Percentiles rank a stretch among this genome's conserved stretches.
These are phyloP conservation scores for Athalia rosae DNA, from an alignment of 2,888 invertebrate genomes.

Conservation along the genomic window DNA sequence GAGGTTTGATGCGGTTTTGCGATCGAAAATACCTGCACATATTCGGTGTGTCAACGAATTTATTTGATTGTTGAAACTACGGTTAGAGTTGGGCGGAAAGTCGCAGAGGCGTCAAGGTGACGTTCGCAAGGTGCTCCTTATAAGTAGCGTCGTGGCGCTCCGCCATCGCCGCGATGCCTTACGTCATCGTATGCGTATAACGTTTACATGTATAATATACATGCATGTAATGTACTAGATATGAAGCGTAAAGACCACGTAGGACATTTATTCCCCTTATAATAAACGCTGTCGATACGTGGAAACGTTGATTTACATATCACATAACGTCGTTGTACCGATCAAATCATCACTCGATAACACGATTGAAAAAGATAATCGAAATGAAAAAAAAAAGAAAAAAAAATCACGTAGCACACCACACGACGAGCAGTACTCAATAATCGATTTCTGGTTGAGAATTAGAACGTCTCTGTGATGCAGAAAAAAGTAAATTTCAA, in stretches of 20 bases:
- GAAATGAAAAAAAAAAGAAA: not conserved
- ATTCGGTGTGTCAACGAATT: not conserved
- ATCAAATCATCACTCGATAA: not conserved
- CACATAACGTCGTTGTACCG: constrained; percentile 22
- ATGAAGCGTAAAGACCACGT: not conserved
- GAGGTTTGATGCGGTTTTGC: no score
- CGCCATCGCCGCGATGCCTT: constrained; percentile 15
- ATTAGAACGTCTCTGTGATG: no score
- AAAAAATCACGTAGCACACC: not conserved
- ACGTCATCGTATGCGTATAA: constrained; percentile 28
- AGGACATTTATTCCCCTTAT: not conserved
- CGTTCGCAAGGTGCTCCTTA: constrained; percentile 45
- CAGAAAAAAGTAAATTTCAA: no score
- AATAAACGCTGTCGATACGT: no score
- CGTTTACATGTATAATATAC: not conserved
- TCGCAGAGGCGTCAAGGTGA: constrained; percentile 42
- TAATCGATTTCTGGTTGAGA: not conserved
- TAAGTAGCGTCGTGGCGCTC: constrained; percentile 44
- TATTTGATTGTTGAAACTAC: not conserved
- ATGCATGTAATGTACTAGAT: not conserved
- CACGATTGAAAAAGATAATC: not conserved
- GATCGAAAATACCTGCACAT: not conserved
- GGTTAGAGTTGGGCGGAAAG: constrained; percentile 28
- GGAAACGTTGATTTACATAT: not conserved
- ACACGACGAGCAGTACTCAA: not conserved